Evolutionary conservation across 1,140 invertebrate species (phyloP).

Genomic region (Drosophila nannoptera): DNA sequence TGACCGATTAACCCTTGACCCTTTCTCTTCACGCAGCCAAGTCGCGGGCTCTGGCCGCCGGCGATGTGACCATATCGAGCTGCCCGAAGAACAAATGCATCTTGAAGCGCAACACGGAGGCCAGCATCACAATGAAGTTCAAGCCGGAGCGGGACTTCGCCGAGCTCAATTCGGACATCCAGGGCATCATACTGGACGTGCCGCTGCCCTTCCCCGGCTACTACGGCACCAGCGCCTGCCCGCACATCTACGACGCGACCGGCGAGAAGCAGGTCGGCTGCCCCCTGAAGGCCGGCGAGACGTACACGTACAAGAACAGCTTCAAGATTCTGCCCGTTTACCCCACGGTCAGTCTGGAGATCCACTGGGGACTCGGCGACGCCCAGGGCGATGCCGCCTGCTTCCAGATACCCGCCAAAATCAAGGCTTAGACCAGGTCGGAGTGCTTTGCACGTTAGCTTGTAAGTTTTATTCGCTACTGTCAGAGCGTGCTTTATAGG

Average conservation of each 20-base stretch:
- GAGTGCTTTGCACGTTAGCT: slow-evolving; percentile 39
- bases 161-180: slow-evolving; percentile 81
- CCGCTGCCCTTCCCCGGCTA: slow-evolving; percentile 87
- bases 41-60: slow-evolving; percentile 55
- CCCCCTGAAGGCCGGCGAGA: slow-evolving; percentile 83
- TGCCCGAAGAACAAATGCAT: slow-evolving; percentile 84
- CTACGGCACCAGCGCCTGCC: slow-evolving; percentile 85
- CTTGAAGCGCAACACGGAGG: slow-evolving; percentile 82
- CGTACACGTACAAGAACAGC: slow-evolving; percentile 85
- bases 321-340: slow-evolving; percentile 85
- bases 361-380: slow-evolving; percentile 83
- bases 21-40: slow-evolving; percentile 46
- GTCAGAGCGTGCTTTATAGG: slow-evolving; percentile 52
- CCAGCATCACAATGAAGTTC: slow-evolving; percentile 81
- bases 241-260: slow-evolving; percentile 81
- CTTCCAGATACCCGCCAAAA: slow-evolving; percentile 85
- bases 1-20: too few relatives aligned
- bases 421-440: slow-evolving; percentile 74
- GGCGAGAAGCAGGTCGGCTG: slow-evolving; percentile 82
- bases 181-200: slow-evolving; percentile 82
- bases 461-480: slow-evolving; percentile 50
- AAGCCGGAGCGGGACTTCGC: slow-evolving; percentile 80
- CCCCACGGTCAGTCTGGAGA: slow-evolving; percentile 83
- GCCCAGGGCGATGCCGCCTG: slow-evolving; percentile 81
- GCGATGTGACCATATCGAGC: slow-evolving; percentile 80